Evolutionary conservation across 2,113 vertebrate genomes (phyloP), one percentile per base, ranked within the genome.

Genomic region (Labrus mixtus): DNA sequence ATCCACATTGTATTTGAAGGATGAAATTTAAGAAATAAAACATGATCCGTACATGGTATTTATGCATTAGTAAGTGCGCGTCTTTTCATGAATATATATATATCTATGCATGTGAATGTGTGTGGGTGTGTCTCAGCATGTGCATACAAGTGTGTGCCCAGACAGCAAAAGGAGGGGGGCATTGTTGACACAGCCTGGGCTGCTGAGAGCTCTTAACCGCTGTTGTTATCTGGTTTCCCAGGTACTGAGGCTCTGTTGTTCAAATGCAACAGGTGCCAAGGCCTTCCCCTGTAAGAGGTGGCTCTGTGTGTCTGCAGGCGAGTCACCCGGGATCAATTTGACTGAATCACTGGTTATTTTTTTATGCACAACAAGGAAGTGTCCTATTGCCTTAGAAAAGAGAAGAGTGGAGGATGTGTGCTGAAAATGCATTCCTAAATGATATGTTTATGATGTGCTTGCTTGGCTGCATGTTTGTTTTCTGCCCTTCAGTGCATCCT

Each of bases 191-290:
- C 80, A 91, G 85, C 23, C 79, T 48, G 70, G 76, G 56, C 54
- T 53, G 55, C 67, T 16, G 73, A 80, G 77, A 68, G 85, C 87
- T 89, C 68, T 85, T 84, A 84, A 79, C 80, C 6, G 22, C 70
- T 4, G 69, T 17, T 84, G 82, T 91, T 91, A 89, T 90, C 90
- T 92, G 86, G 89, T 92, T 91, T 88, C 88, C 88, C 78, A 85
- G 92, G 81, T 89, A 87, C 79, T 86, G 82, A 82, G 74, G 56
- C 85, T 70, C 79, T 87, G 87, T 89, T 90, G 81, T 90, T 84
- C 69, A 61, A 70, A 59, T 57, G 76, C 66, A 83, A 66, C 90
- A 79, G 83, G 85, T 91, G 87, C 91, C 84, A 84, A 86, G 85
- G 68, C 81, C 68, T 36, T 10, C 23, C 58, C 29, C 22, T 57